Conservation (phyloP, 2,797 vertebrate genomes). For the Cottoperca gobio region DNA sequence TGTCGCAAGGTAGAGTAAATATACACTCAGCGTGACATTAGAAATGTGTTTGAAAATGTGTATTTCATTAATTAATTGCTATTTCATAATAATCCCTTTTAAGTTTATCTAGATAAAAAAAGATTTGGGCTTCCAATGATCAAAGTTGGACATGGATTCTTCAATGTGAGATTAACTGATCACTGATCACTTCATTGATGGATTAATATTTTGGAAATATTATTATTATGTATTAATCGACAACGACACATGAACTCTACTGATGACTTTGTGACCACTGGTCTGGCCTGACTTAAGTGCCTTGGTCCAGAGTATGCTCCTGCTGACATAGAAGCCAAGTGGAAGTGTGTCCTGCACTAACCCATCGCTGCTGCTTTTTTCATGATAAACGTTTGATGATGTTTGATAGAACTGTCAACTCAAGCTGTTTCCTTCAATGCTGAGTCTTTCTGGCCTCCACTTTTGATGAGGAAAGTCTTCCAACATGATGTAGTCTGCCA, state of each 20-base stretch:
- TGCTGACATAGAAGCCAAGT: not conserved
- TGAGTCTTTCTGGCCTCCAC: not conserved
- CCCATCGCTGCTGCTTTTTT: not conserved
- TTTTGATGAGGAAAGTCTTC: not conserved
- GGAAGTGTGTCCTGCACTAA: not conserved
- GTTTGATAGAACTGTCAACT: constrained; percentile 11
- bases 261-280: not conserved
- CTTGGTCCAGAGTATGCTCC: not conserved
- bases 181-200: not conserved
- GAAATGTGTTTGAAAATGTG: constrained; percentile 4
- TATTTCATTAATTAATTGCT: constrained; percentile 6
- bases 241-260: not conserved
- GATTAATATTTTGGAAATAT: not conserved
- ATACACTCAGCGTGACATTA: constrained; percentile 19
- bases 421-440: not conserved
- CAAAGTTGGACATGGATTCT: not conserved
- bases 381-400: not conserved
- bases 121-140: not conserved
- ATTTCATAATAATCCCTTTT: not conserved
- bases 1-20: constrained; percentile 50
- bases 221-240: not conserved
- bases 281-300: not conserved
- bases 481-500: not conserved
- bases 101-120: not conserved
- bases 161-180: not conserved